Conservation (phyloP, 2,797 vertebrate genomes). For the Neosalanx taihuensis region DNA sequence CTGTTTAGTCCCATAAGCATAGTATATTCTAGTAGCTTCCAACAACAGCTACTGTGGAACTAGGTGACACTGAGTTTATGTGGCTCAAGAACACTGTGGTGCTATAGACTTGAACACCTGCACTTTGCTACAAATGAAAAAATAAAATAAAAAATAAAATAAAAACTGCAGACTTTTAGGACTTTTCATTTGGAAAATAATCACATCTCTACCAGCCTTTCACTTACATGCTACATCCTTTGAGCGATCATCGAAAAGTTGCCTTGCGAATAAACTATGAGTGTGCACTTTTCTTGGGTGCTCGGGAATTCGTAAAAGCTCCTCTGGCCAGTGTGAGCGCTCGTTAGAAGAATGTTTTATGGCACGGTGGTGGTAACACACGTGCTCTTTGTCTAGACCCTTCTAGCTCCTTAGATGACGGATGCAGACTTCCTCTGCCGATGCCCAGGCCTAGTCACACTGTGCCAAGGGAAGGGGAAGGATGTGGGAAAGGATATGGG, state of each 20-base stretch:
- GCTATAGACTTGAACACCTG: neutral
- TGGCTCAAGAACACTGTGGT: too few relatives aligned
- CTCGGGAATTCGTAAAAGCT: neutral
- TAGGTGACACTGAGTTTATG: too few relatives aligned
- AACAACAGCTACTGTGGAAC: neutral
- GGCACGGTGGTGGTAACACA: conserved; percentile 24
- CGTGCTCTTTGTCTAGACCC: conserved; percentile 14
- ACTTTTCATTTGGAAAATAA: neutral
- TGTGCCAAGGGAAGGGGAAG: neutral
- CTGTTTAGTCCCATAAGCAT: neutral
- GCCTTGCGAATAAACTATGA: neutral
- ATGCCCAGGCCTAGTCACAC: conserved; percentile 11
- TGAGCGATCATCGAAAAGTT: neutral
- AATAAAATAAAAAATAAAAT: too few relatives aligned
- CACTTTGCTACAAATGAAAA: neutral
- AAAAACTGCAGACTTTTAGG: conserved; percentile 1
- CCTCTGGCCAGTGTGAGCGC: neutral
- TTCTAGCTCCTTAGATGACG: conserved; percentile 36
- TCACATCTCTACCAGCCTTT: neutral
- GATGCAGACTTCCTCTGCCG: conserved; percentile 33
- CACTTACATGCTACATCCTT: neutral
- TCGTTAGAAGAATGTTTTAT: conserved; percentile 16
- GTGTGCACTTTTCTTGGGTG: too few relatives aligned
- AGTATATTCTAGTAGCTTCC: neutral
- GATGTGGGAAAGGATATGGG: neutral